Evolutionary conservation across 1,140 invertebrate species (phyloP), one percentile per base, ranked within the genome.

Genomic region (Bradynema listronoti): DNA sequence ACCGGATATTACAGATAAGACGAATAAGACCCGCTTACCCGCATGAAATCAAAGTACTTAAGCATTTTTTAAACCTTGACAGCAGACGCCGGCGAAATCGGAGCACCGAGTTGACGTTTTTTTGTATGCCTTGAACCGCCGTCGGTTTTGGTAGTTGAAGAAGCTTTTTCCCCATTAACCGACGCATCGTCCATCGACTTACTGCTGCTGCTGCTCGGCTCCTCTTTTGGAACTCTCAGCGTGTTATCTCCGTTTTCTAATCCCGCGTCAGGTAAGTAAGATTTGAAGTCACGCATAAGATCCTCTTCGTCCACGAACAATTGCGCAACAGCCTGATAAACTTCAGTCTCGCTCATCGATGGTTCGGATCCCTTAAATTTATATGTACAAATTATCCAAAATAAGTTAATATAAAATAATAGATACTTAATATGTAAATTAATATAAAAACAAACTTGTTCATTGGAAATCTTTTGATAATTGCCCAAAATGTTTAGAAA

Each of bases 241-340:
- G 42, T 4, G 22, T 43, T 43, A 27, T 30, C 55, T 4, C 50
- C 16, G 22, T 43, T 56, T 39, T 62, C 60, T 25, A 62, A 30
- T 14, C 45, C 36, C 22, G 59, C 61, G 36, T 63, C 61, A 6
- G 61, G 61, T 61, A 63, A 30, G 29, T 64, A 63, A 1, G 61
- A 66, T 65, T 63, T 63, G 32, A 62, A 63, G 43, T 63, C 61
- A 27, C 63, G 49, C 61, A 63, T 63, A n/a, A 63, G 50, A 39
- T 63, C 61, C 41, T 63, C 49, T 34, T 63, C 61, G 22, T 65
- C 50, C 16, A 47, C 47, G 25, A 63, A 63, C 11, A 63, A 41
- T 29, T 63, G 29, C 14, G 61, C 19, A 22, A 63, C 61, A 3
- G 33, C 47, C 2, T 51, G 58, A 24, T 51, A 63, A 11, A 63